A percentile compares a stretch with the other conserved stretches of the same genome.
These are phyloP conservation scores for Manacus vitellinus DNA, from an alignment of 2,113 vertebrate species.

Conservation along the genomic window DNA sequence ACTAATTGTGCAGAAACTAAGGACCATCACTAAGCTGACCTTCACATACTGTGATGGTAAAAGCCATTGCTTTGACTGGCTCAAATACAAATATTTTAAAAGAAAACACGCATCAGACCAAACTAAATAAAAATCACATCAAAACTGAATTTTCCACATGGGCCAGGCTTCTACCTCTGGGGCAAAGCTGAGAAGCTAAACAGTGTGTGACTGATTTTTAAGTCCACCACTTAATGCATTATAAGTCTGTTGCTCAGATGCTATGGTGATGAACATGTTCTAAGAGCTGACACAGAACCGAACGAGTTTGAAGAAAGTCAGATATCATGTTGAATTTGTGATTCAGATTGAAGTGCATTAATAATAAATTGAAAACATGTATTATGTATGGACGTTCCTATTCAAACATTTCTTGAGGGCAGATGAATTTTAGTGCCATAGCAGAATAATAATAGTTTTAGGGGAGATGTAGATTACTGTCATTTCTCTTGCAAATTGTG, in stretches of 20 bases:
- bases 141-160: background rate
- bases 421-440: conserved; percentile 31
- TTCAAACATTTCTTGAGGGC: conserved; percentile 42
- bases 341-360: conserved; percentile 58
- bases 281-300: background rate
- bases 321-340: conserved; percentile 43
- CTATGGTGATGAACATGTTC: background rate
- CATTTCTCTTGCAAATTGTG: conserved; percentile 39
- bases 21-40: background rate
- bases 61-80: background rate
- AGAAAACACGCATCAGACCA: background rate
- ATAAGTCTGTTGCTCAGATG: background rate
- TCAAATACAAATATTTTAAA: background rate
- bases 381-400: conserved; percentile 56
- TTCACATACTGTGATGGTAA: background rate
- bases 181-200: background rate
- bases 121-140: background rate
- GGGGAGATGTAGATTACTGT: conserved; percentile 43
- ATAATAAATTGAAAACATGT: conserved; percentile 58
- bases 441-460: conserved; percentile 32
- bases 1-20: background rate
- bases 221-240: background rate
- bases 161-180: background rate
- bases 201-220: background rate
- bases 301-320: conserved; percentile 15